Evolutionary conservation across 2,888 invertebrate genomes (phyloP), one percentile per base, ranked within the genome.

Genomic region (Pseudococcus jackbeardsleyi): DNA sequence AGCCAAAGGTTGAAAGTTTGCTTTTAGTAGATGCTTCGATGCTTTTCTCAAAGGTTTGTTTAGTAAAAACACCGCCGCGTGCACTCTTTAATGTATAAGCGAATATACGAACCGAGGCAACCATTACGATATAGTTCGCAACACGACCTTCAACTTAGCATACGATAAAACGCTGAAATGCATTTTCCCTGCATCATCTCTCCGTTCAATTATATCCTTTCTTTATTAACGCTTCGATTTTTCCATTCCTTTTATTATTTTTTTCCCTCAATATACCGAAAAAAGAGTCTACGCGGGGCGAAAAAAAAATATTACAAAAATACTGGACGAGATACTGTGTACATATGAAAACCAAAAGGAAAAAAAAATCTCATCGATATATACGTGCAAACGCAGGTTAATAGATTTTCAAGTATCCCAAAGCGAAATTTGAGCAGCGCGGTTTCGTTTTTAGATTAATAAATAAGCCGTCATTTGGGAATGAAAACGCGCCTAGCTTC

Each of bases 381-480:
- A 0, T 77, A 79, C 79, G 79, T 85, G 59, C 50, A 59, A 59
- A 85, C 26, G 54, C 85, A 59, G 85, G 59, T 85, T 85, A 85
- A 85, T 85, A 85, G 85, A 85, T 85, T 85, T 85, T 85, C 59
- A 79, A 79, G 42, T 79, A 79, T 79, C 79, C 79, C 79, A 26
- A 19, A 79, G 79, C 79, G 79, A 79, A 79, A 79, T 79, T 79
- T 79, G 42, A 79, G 59, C 19, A 17, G 54, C 59, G 39, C 85
- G 59, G 59, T 26, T 39, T 48, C 12, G 33, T 39, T 59, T 59
- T 85, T 39, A 59, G 59, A 85, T 85, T 85, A 85, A 50, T 85
- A 54, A 84, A 85, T 85, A 85, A 85, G 85, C 85, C 85, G 54
- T 39, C 85, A 85, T 85, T 85, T 85, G 85, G 85, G 85, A 85